Evolutionary conservation across 2,888 invertebrate species (phyloP).

Genomic region (Chalcosyrphus nemorum): DNA sequence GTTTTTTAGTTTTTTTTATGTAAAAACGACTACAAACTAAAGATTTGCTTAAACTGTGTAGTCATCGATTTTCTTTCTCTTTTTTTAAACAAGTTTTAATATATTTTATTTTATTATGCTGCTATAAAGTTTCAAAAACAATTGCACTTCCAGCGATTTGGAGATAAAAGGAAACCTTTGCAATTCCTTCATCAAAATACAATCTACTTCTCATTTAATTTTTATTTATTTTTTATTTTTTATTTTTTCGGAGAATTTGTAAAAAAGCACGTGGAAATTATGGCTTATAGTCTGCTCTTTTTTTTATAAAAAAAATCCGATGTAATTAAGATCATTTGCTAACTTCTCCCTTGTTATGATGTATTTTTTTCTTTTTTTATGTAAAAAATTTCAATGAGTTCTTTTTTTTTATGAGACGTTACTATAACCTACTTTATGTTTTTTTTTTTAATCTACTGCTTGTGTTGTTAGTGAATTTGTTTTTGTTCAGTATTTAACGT

Average conservation of each 20-base stretch:
- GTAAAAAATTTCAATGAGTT: constrained; percentile 14
- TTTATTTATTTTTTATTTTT: neutral
- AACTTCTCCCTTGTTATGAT: constrained; percentile 6
- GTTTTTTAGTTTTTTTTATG: neutral
- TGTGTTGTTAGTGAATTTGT: constrained; percentile 58
- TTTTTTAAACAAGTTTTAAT: constrained; percentile 5
- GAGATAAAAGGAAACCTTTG: constrained; percentile 43
- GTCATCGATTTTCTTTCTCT: neutral
- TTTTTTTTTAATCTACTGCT: constrained; percentile 41
- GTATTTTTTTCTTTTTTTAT: neutral
- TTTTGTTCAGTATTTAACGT: constrained; percentile 28
- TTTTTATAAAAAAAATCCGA: constrained; percentile 43
- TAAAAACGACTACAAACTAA: constrained; percentile 44
- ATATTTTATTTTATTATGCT: neutral
- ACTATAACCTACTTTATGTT: constrained; percentile 51
- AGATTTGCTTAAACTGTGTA: constrained; percentile 7
- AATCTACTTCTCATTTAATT: constrained; percentile 12
- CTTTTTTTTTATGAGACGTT: constrained; percentile 40
- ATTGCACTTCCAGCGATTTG: constrained; percentile 61
- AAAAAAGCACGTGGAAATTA: constrained; percentile 44
- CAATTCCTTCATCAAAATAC: constrained; percentile 39
- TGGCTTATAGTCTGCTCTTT: constrained; percentile 31
- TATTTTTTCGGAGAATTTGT: constrained; percentile 19
- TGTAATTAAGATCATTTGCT: constrained; percentile 10
- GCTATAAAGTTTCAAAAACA: constrained; percentile 32